Conservation (phyloP, 2,888 invertebrate genomes). For the Pammene aurita region DNA sequence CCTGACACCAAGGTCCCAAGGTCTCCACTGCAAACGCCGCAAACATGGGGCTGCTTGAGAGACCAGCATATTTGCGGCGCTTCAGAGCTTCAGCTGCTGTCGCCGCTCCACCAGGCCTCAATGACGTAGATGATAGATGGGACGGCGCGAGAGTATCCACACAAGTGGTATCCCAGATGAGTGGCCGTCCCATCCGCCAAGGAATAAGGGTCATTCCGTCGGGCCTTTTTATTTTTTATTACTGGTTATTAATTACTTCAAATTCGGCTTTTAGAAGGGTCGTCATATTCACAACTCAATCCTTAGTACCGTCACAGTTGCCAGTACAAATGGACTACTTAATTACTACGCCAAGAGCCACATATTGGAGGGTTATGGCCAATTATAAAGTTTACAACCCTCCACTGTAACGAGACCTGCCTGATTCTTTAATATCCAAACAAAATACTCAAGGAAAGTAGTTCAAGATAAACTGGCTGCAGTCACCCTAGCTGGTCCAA, state of each 20-base stretch:
- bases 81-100: too few species aligned
- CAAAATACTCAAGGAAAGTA: slow-evolving; percentile 39
- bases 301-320: slow-evolving; percentile 49
- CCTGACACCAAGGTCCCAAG: too few species aligned
- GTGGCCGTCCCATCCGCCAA: too few species aligned
- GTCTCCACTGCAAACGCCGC: too few species aligned
- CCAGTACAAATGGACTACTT: slow-evolving; percentile 65
- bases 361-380: slow-evolving; percentile 72
- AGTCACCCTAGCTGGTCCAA: slow-evolving; percentile 64
- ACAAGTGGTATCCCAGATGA: too few species aligned
- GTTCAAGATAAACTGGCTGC: slow-evolving; percentile 52
- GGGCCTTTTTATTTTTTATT: too few species aligned
- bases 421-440: slow-evolving; percentile 26
- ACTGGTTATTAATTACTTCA: slow-evolving; percentile 14
- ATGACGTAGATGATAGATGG: too few species aligned
- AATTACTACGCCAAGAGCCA: slow-evolving; percentile 69
- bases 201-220: too few species aligned
- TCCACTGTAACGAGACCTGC: slow-evolving; percentile 55
- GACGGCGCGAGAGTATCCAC: too few species aligned
- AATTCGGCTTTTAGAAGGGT: slow-evolving; percentile 9
- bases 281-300: slow-evolving; percentile 42
- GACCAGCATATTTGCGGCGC: too few species aligned
- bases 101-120: too few species aligned
- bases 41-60: too few species aligned
- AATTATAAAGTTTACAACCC: slow-evolving; percentile 77